Conservation (phyloP, 2,888 invertebrate genomes). For the Xanthia togata region DNA sequence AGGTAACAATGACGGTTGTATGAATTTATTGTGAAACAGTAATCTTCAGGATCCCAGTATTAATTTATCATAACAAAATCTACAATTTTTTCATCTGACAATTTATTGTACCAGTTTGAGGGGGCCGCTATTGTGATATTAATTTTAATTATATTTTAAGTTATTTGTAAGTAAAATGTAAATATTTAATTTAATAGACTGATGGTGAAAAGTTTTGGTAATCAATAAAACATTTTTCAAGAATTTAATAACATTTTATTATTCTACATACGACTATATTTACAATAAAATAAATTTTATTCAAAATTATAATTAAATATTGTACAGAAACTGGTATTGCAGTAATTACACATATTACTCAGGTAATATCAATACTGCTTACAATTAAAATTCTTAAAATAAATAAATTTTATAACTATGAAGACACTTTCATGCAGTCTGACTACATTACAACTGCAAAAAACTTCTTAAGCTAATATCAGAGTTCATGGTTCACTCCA, state of each 20-base stretch:
- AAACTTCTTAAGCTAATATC: not conserved
- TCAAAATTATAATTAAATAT: conserved; percentile 24
- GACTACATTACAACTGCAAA: not conserved
- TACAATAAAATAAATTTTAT: conserved; percentile 38
- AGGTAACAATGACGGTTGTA: not conserved
- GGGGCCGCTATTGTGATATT: conserved; percentile 58
- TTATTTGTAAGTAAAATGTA: conserved; percentile 65
- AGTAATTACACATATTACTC: conserved; percentile 14
- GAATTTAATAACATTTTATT: conserved; percentile 24
- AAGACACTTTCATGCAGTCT: not conserved
- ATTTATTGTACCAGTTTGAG: conserved; percentile 1
- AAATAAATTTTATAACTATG: not conserved
- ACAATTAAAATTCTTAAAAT: conserved; percentile 2
- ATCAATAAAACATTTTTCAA: conserved; percentile 57
- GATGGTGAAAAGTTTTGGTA: conserved; percentile 70
- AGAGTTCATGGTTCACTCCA: not conserved
- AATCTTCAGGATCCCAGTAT: conserved; percentile 31
- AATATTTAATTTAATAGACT: conserved; percentile 72
- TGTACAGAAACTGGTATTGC: conserved; percentile 47
- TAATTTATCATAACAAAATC: not conserved
- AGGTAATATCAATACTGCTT: conserved; percentile 23
- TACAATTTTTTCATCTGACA: not conserved
- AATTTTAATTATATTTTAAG: conserved; percentile 41
- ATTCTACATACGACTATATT: conserved; percentile 28
- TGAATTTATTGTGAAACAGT: not conserved